Base-by-base conservation (phyloP, 92 coral and sea anemone genomes). In the Parazoanthus atlanticus region DNA sequence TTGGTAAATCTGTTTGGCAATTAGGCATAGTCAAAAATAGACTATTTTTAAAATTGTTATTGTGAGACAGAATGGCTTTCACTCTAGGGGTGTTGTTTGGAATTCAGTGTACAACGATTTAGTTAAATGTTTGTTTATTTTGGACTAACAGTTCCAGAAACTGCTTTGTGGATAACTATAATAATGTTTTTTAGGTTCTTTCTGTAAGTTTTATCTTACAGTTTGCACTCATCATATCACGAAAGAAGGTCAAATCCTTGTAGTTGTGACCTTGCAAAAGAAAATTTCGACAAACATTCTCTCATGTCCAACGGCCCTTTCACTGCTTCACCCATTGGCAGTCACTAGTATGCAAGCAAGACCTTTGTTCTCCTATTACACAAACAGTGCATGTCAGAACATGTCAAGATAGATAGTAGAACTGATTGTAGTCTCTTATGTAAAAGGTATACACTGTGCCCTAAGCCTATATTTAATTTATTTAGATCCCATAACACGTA, bases 11-110 rank as follows among this genome's bases (percentile, higher is more conserved):
- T 49, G 58, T 78, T 78, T 47, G 65, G 66, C 66, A 41, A 78
- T 69, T 84, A 29, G 5, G 19, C 43, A 8, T 31, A 70, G 87
- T 84, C n/a, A 84, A 84, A 83, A 84, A 84, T 43, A 84, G 78
- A 70, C 49, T 40, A 9, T 31, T 58, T 16, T n/a, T n/a, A n/a
- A n/a, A 47, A 43, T 49, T 80, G 28, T 54, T 6, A 31, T 41
- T 33, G 52, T 65, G 49, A 16, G 74, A 82, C 46, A 65, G 86
- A 29, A 80, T 30, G 86, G 33, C 66, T 47, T 79, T 25, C 38
- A 47, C 65, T 28, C 9, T 47, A 29, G 33, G 65, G 86, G 75
- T 82, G 86, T 33, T 82, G 76, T 82, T 82, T 66, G 74, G 56
- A 34, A 81, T 82, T 82, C 73, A 82, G 71, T 33, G 34, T 64